A percentile compares a stretch with the other conserved stretches of the same genome.
Conservation (phyloP, 1,140 invertebrate genomes). For the Pissodes strobi region DNA sequence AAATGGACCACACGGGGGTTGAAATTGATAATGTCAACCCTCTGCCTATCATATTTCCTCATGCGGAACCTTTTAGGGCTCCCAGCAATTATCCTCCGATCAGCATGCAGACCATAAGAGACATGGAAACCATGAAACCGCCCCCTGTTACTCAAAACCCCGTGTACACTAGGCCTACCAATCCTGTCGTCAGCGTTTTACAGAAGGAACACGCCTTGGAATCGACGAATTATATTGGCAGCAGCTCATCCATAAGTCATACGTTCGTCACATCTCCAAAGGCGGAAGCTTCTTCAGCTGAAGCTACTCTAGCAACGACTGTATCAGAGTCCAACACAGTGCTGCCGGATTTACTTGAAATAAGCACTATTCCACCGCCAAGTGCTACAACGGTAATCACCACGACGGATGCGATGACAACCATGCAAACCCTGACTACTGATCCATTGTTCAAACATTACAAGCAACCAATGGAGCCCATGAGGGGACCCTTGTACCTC, state of each 20-base stretch:
- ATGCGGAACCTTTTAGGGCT: constrained; percentile 16
- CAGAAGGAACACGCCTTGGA: constrained; percentile 24
- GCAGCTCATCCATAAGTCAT: constrained; percentile 11
- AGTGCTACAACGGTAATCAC: constrained; percentile 27
- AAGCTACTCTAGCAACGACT: neutral
- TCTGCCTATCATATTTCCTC: constrained; percentile 29
- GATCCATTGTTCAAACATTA: constrained; percentile 65
- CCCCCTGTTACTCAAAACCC: constrained; percentile 45
- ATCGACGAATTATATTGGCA: constrained; percentile 14
- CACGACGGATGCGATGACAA: constrained; percentile 51
- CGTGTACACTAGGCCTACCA: constrained; percentile 26
- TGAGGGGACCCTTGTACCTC: constrained; percentile 70
- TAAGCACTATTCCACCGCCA: neutral
- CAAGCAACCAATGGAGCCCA: constrained; percentile 66
- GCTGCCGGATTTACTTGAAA: neutral
- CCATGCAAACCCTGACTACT: constrained; percentile 58
- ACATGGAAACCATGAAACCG: constrained; percentile 52
- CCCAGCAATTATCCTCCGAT: constrained; percentile 31
- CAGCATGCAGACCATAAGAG: constrained; percentile 50
- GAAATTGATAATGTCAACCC: constrained; percentile 27
- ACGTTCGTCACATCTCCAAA: constrained; percentile 16
- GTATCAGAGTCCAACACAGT: constrained; percentile 2
- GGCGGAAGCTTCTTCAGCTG: neutral
- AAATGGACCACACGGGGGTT: constrained; percentile 39
- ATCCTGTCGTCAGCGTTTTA: constrained; percentile 27